phyloP scores from a whole-genome alignment of 2,888 invertebrate species.

The Cephus pulcher region DNA sequence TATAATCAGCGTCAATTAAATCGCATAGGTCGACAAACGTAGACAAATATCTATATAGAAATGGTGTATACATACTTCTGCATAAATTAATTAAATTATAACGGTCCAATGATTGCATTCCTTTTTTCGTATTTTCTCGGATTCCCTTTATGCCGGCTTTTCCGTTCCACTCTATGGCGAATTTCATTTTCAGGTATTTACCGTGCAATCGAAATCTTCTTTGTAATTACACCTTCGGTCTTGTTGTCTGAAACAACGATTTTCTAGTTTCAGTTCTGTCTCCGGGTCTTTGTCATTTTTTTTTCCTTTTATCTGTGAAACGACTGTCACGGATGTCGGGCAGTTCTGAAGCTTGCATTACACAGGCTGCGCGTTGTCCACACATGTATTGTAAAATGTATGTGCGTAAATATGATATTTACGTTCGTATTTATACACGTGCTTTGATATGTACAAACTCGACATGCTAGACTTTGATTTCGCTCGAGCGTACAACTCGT shows the following conservation, averaged over 20 bases:
- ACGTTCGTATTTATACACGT: not conserved
- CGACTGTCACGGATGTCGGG: not conserved
- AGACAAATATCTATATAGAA: not conserved
- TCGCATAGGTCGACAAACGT: not conserved
- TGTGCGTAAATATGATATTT: not conserved
- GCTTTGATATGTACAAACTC: not conserved
- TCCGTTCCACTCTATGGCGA: not conserved
- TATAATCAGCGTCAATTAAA: not conserved
- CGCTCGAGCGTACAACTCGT: not conserved
- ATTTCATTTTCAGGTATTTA: not conserved
- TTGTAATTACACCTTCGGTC: not conserved
- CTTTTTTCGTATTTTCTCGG: not conserved
- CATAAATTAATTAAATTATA: not conserved
- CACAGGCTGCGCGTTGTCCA: not conserved
- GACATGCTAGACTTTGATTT: not conserved
- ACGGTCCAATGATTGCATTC: not conserved
- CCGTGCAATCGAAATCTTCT: not conserved
- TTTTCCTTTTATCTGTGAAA: not conserved
- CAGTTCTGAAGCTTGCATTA: not conserved
- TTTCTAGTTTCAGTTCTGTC: not conserved
- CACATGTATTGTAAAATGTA: not conserved
- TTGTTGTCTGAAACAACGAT: not conserved
- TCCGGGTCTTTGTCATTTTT: not conserved
- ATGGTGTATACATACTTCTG: not conserved
- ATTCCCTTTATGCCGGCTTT: not conserved